These are phyloP conservation scores for Apamea sordens DNA, from an alignment of 2,888 invertebrate genomes.

Conservation along the genomic window DNA sequence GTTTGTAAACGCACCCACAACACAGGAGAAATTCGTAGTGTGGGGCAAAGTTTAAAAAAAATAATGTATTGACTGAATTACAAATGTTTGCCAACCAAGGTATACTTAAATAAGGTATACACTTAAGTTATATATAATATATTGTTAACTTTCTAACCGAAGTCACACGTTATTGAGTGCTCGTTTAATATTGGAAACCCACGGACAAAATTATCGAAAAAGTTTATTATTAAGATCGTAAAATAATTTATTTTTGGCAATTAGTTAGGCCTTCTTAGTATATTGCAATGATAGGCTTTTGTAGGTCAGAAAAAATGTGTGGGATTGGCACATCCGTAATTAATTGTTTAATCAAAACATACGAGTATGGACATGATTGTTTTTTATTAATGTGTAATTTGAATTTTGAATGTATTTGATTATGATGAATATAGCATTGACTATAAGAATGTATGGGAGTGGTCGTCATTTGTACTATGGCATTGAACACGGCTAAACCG, in stretches of 20 bases:
- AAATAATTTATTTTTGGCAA: conserved; percentile 20
- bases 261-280: conserved; percentile 27
- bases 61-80: too few species aligned
- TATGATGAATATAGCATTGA: conserved; percentile 32
- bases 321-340: conserved; percentile 29
- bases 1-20: too few species aligned
- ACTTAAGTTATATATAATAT: neutral
- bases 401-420: conserved; percentile 30
- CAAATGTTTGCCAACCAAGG: too few species aligned
- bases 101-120: too few species aligned
- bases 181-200: neutral
- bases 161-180: neutral
- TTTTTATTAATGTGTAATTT: conserved; percentile 34
- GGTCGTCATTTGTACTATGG: conserved; percentile 19
- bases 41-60: too few species aligned
- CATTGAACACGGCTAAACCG: conserved; percentile 39
- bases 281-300: neutral
- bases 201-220: neutral
- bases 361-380: conserved; percentile 41
- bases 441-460: conserved; percentile 49
- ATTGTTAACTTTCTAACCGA: neutral
- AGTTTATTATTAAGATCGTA: neutral
- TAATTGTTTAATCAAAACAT: conserved; percentile 33
- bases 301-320: conserved; percentile 34
- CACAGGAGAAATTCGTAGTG: too few species aligned